Evolutionary conservation across 2,888 invertebrate species (phyloP).

Genomic region (Taenaris catops): DNA sequence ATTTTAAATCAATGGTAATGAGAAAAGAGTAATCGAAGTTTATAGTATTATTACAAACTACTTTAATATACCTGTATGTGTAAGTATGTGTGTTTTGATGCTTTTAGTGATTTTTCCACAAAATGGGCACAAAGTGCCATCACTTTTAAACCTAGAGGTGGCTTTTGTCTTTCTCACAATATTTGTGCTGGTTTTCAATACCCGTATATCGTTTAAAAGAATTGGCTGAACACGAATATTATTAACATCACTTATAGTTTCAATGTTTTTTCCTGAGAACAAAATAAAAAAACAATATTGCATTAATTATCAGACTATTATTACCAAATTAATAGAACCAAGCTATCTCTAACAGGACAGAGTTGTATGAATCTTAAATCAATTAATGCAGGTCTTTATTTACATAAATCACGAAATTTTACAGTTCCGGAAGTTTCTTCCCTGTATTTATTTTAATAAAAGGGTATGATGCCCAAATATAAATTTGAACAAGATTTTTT

Average conservation of each 20-base stretch:
- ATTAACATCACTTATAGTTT: conserved; percentile 1
- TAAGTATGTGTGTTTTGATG: conserved; percentile 38
- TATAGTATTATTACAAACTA: too few species aligned
- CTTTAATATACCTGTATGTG: conserved; percentile 37
- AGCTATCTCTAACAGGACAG: too few species aligned
- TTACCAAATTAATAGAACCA: too few species aligned
- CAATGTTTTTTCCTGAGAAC: background rate
- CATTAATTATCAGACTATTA: too few species aligned
- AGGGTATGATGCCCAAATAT: too few species aligned
- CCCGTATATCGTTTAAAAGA: conserved; percentile 34
- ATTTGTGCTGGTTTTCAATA: conserved; percentile 24
- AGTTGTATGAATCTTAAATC: too few species aligned
- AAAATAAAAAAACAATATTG: too few species aligned
- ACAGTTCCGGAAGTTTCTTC: too few species aligned
- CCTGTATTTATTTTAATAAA: too few species aligned
- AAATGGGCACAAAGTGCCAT: conserved; percentile 39
- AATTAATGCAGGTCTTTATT: too few species aligned
- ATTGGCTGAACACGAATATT: conserved; percentile 36
- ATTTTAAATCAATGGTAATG: conserved; percentile 2
- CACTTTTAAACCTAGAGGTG: conserved; percentile 12
- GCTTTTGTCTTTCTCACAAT: conserved; percentile 13
- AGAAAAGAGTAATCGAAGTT: conserved; percentile 2
- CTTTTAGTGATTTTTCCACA: conserved; percentile 43
- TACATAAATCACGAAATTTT: too few species aligned
- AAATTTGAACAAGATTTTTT: too few species aligned